Base-by-base conservation (phyloP, 2,113 vertebrate genomes). In the Corydoras maculifer region DNA sequence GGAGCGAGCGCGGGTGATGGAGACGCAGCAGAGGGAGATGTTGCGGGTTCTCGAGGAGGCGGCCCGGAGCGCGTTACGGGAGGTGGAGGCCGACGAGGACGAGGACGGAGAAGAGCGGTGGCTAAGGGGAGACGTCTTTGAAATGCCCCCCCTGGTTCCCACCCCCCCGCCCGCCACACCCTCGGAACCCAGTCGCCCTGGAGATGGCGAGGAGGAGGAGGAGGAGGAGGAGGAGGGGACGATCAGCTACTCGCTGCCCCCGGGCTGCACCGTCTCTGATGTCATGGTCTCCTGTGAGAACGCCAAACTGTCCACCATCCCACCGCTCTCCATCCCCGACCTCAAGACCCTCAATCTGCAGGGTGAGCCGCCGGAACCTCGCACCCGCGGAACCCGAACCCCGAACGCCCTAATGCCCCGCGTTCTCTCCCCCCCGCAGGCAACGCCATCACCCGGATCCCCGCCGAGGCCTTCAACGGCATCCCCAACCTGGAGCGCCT, bases 401-500 rank as follows among this genome's bases (percentile, higher is more conserved):
- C 18, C 1, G 18, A 25, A 25, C 18, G 18, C 2, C 18, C 18
- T 25, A 25, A 25, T 25, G 18, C 18, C 18, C 18, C 18, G 18
- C 18, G 18, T 25, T 25, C 18, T 25, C 18, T 25, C 18, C 18
- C 18, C 18, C 18, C 65, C 76, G 76, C 84, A 99, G 97, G 92
- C 29, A 99, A 99, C 31, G 81, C 76, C 62, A 98, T 99, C 83
- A 89, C 85, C 74, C 70, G 86, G 68, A 90, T 98, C 84, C 91
- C 95, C 14, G 88, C 89, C 25, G 94, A 84, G 80, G 91, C 93
- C 53, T 99, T 99, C 77, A 94, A 96, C 0, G 96, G 97, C 32
- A 84, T 96, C 58, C 94, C 92, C 2, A 95, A 97, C 84, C 82
- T 99, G 85, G 93, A 99, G 83, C 93, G 92, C 90, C 92, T 99